Evolutionary conservation across 2,888 invertebrate genomes (phyloP), one percentile per base, ranked within the genome.

Genomic region (Trichacis sp.): DNA sequence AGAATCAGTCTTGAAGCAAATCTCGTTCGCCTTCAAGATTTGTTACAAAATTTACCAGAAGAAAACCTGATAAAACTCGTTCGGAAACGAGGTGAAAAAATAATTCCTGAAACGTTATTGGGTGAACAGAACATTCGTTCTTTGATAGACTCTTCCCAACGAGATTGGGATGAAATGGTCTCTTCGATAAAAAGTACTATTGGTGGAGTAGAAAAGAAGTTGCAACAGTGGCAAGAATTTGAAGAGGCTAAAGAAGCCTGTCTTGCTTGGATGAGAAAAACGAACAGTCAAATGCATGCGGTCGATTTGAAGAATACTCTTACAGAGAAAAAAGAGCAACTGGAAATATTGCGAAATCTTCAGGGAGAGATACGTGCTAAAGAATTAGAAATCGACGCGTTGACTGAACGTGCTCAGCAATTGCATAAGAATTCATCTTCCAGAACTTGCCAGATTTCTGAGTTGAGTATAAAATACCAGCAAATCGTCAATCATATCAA

Each of bases 151-250:
- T 90, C 91, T 8, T 93, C 95, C 0, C 94, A 95, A 76, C 94
- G 95, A 79, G 95, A 95, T 85, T 96, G 95, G 95, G 93, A 95
- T 81, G 91, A 92, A 11, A 85, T 96, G 1, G 87, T 92, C 0
- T 92, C 94, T 0, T 88, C 91, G 15, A 89, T 95, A 1, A 89
- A 90, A 73, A 90, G 92, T 11, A 92, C 93, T 0, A 93, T 95
- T 46, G 92, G 93, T 73, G 87, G 89, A 0, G 86, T 97, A 53
- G 94, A 96, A 82, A 89, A 88, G 46, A 94, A 96, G 81, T 87
- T 97, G 48, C 91, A 92, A 75, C 94, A 95, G 77, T 97, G 97
- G 97, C 90, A 91, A 54, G 96, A 96, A 77, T 97, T 95, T 79
- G 97, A 97, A 80, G 88, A 88, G 15, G 87, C 94, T 77, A 93